Base-by-base conservation (phyloP, 2,797 vertebrate genomes). In the Loriculus beryllinus region DNA sequence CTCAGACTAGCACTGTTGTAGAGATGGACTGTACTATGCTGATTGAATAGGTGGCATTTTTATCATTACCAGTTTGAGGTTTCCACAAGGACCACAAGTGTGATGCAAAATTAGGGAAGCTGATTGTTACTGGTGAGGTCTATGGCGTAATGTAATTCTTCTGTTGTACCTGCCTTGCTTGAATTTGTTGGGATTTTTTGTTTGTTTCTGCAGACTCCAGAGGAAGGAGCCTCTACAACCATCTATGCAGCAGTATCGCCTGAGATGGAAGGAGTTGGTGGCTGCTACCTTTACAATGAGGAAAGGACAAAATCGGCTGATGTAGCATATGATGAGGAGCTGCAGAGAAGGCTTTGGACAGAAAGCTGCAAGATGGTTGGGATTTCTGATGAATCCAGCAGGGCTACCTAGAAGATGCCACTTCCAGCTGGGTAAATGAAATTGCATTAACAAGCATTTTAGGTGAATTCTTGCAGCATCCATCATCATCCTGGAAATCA, bases 271-370 rank as follows among this genome's bases (percentile, higher is more conserved):
- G 99, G 98, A 1, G 90, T 97, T 7, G 98, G 99, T 0, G 96
- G 98, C 87, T 98, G 97, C 52, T 99, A 99, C 97, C 96, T 99
- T 42, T 99, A 98, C 97, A 99, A 99, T 16, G 98, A 99, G 39
- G 74, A 96, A 54, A 98, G 97, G 94, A 98, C 86, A 14, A 90
- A 90, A 89, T 99, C 99, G 0, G 97, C 98, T 5, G 78, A 93
- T 0, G 0, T 92, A 15, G 98, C 98, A 1, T 99, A 99, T 21
- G 96, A 99, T 54, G 75, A 77, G 2, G 93, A 97, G 51, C 96
- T 99, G 29, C 99, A 99, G 90, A 97, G 75, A 10, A 78, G 95
- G 86, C 98, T 99, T 82, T 99, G 99, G 99, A 98, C 96, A 79
- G 96, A 94, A 83, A 99, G 99, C 97, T 98, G 98, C 87, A 95